A percentile compares a stretch with the other conserved stretches of the same genome.
Evolutionary conservation across 1,140 invertebrate species (phyloP).

Genomic region (Pogonomyrmex barbatus): DNA sequence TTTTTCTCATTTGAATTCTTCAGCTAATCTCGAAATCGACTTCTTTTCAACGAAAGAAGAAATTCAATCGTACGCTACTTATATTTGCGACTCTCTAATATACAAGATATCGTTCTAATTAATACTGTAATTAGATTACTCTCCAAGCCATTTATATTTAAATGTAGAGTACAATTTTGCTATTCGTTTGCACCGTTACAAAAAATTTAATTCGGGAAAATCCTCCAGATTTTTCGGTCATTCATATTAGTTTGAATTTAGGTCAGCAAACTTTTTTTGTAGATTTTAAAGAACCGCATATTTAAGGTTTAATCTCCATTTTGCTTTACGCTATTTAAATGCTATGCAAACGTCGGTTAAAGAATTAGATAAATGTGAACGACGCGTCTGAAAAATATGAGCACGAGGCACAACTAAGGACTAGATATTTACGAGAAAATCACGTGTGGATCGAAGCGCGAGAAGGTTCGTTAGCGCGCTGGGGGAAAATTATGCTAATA

Average conservation of each 20-base stretch:
- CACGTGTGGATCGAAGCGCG: slow-evolving; percentile 54
- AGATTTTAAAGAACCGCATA: slow-evolving; percentile 14
- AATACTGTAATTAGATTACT: slow-evolving; percentile 8
- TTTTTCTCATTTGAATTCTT: not conserved
- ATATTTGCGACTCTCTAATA: slow-evolving; percentile 2
- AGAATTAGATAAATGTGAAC: slow-evolving; percentile 16
- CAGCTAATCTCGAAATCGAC: not conserved
- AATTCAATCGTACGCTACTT: not conserved
- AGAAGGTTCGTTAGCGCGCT: slow-evolving; percentile 35
- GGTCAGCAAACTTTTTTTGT: not conserved
- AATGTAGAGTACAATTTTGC: slow-evolving; percentile 7
- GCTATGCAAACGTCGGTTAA: slow-evolving; percentile 52
- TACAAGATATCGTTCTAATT: slow-evolving; percentile 24
- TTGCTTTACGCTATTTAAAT: slow-evolving; percentile 37
- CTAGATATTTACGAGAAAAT: slow-evolving; percentile 42
- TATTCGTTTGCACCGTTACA: not conserved
- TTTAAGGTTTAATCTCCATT: slow-evolving; percentile 13
- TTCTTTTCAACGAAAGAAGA: not conserved
- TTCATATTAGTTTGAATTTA: slow-evolving; percentile 39
- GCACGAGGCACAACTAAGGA: not conserved
- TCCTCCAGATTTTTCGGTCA: not conserved
- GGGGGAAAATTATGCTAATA: slow-evolving; percentile 53
- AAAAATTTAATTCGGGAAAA: slow-evolving; percentile 22
- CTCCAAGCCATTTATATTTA: slow-evolving; percentile 33
- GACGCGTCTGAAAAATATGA: slow-evolving; percentile 26